Base-by-base conservation (phyloP, 2,888 invertebrate species). In the Hirtodrosophila confusa region DNA sequence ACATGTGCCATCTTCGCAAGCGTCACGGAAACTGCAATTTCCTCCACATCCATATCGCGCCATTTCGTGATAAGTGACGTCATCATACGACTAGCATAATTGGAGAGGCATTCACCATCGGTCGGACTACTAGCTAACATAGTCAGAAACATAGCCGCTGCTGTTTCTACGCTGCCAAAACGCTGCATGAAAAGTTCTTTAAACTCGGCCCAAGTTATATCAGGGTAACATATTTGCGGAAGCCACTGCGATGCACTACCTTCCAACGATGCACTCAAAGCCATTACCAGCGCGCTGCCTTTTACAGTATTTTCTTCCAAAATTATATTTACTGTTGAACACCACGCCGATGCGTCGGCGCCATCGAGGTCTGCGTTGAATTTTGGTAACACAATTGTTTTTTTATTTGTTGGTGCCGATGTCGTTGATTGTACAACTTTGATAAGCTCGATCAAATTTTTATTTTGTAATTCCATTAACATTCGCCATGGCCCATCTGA, bases 221-320 rank as follows among this genome's bases (percentile, higher is more conserved):
- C 10, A 10, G 33, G 9, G 9, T 35, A 35, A 35, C 33, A n/a
- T 10, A 35, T 35, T 4, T 35, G 33, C 17, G 17, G 1, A 17
- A 17, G 10, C 10, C 35, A 10, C 17, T 17, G 17, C 17, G 17
- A 17, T 2, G 17, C 17, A 17, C 17, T 17, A 17, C 17, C 17
- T 17, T 41, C 41, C 41, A 41, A 4, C 41, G 41, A 9, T 17
- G 41, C 41, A 41, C 41, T 41, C 24, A 41, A 41, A 0, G 41
- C 24, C 41, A 41, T 41, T 10, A 41, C 41, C 10, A 41, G 24
- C 41, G 41, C 41, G 10, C 24, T 41, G 41, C 41, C 41, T 24
- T 4, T 23, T 24, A 10, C 24, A 24, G 8, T 24, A 41, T 24
- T 41, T 41, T 41, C 24, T 5, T 24, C 35, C 35, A 35, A 9